Conservation (phyloP, 2,888 invertebrate genomes). For the Trissolcus brochymenae region DNA sequence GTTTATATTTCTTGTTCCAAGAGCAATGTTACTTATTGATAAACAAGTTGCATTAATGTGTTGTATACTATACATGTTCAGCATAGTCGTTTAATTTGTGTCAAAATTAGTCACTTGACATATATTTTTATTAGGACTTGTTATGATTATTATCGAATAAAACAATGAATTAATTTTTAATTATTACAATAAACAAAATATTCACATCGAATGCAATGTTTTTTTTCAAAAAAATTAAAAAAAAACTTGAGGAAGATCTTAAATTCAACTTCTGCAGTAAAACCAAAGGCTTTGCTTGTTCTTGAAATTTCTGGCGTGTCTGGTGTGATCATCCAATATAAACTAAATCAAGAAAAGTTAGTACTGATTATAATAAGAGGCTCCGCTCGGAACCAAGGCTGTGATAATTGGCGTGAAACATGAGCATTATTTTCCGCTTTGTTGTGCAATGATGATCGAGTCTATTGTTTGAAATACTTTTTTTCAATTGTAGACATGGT, state of each 20-base stretch:
- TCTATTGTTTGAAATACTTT: constrained; percentile 28
- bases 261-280: constrained; percentile 16
- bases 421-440: constrained; percentile 49
- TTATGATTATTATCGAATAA: constrained; percentile 4
- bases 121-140: constrained; percentile 17
- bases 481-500: background rate
- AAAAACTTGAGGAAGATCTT: background rate
- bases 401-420: constrained; percentile 39
- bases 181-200: constrained; percentile 35
- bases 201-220: constrained; percentile 7
- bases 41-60: too few species aligned
- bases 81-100: too few species aligned
- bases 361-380: constrained; percentile 11
- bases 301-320: constrained; percentile 9
- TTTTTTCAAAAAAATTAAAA: background rate
- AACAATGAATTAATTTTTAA: constrained; percentile 11
- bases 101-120: background rate
- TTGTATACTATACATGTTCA: too few species aligned
- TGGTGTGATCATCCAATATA: constrained; percentile 27
- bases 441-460: constrained; percentile 33
- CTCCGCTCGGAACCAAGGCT: constrained; percentile 20
- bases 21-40: too few species aligned
- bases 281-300: constrained; percentile 15
- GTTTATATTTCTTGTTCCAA: background rate
- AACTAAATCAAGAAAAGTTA: constrained; percentile 42